These are phyloP conservation scores for Lipophrys pholis DNA, from an alignment of 2,113 vertebrate genomes.

Conservation along the genomic window DNA sequence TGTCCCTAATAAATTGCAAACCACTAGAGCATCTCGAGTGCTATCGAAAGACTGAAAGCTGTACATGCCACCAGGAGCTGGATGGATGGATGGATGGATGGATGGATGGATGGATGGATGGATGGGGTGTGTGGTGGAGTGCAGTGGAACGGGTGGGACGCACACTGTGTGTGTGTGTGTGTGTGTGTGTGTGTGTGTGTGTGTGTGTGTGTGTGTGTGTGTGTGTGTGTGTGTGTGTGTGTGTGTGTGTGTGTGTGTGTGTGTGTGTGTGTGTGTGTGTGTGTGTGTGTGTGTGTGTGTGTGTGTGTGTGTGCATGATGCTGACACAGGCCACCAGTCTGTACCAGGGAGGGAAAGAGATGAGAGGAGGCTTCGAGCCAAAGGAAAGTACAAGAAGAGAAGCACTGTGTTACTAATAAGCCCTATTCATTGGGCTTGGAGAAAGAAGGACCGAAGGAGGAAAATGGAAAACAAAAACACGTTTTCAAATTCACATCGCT, in stretches of 20 bases:
- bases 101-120: conserved; percentile 55
- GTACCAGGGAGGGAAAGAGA: conserved; percentile 69
- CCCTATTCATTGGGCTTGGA: conserved; percentile 63
- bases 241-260: conserved; percentile 15
- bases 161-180: not conserved
- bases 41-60: conserved; percentile 53
- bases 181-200: conserved; percentile 16
- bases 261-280: conserved; percentile 32
- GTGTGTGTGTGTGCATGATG: conserved; percentile 40
- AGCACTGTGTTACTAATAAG: conserved; percentile 67
- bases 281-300: conserved; percentile 17
- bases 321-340: conserved; percentile 70
- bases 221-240: conserved; percentile 30
- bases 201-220: conserved; percentile 15
- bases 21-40: conserved; percentile 52
- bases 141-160: not conserved
- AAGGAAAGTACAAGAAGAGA: conserved; percentile 61
- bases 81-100: conserved; percentile 55
- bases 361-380: conserved; percentile 54
- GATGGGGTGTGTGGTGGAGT: conserved; percentile 35
- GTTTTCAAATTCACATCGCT: conserved; percentile 20
- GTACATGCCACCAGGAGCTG: conserved; percentile 47
- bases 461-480: conserved; percentile 22
- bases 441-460: conserved; percentile 22
- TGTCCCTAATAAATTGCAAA: conserved; percentile 66